Evolutionary conservation across 2,797 vertebrate species (phyloP).

Genomic region (Neoniphon sammara): DNA sequence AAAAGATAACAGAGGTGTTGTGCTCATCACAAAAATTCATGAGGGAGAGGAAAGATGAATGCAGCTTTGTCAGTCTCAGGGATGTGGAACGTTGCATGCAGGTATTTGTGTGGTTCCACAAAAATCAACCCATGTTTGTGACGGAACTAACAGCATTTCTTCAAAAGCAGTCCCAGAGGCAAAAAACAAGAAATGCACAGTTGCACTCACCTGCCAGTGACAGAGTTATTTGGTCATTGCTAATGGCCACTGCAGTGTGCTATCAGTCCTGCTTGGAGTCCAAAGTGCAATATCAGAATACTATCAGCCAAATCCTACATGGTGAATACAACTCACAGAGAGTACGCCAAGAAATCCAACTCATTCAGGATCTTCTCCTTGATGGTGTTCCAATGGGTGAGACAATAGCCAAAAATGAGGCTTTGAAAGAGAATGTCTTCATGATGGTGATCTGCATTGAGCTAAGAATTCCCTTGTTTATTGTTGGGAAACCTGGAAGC

Average conservation of each 20-base stretch:
- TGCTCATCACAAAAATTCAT: slow-evolving; percentile 87
- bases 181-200: not conserved
- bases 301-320: slow-evolving; percentile 75
- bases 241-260: slow-evolving; percentile 87
- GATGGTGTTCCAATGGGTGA: slow-evolving; percentile 78
- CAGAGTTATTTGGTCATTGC: slow-evolving; percentile 85
- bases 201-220: slow-evolving; percentile 2
- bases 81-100: slow-evolving; percentile 92
- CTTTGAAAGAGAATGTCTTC: slow-evolving; percentile 93
- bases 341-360: slow-evolving; percentile 82
- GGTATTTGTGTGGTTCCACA: slow-evolving; percentile 87
- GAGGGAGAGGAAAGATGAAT: slow-evolving; percentile 85
- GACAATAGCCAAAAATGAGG: slow-evolving; percentile 90
- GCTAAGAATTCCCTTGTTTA: slow-evolving; percentile 90
- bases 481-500: slow-evolving; percentile 94
- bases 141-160: slow-evolving; percentile 17
- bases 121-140: slow-evolving; percentile 67
- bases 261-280: slow-evolving; percentile 89
- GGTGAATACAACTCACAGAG: slow-evolving; percentile 64
- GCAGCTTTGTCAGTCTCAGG: slow-evolving; percentile 90
- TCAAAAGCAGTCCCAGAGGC: not conserved
- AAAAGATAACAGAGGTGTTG: slow-evolving; percentile 78
- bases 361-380: slow-evolving; percentile 87
- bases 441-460: slow-evolving; percentile 96
- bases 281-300: slow-evolving; percentile 72